Evolutionary conservation across 2,888 invertebrate genomes (phyloP), one percentile per base, ranked within the genome.

Genomic region (Encarsia formosa): DNA sequence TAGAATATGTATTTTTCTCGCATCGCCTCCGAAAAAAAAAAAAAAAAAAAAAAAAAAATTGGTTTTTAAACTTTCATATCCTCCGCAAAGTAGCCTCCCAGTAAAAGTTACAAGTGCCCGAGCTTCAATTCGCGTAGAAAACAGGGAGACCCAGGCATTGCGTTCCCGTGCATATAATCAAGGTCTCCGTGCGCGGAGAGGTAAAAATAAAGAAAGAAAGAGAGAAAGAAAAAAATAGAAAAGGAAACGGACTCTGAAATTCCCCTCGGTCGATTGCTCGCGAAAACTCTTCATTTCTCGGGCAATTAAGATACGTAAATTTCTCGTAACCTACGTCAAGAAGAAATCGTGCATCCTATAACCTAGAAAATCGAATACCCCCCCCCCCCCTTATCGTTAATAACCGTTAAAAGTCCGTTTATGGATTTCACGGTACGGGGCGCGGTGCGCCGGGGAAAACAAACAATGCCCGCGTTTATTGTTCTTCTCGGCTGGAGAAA

Each of bases 291-390:
- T 50, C 26, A 47, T 51, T 43, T 43, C 34, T 50, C 46, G 37
- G 42, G 34, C 37, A 24, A 46, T 46, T 45, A 19, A 46, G 47
- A 45, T 35, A 48, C 9, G 49, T 26, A 34, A 53, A 52, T 49
- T 41, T 44, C 45, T 54, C 44, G 50, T 49, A 13, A 18, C 23
- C 16, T 34, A 8, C 19, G 11, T 19, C 5, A 18, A 38, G 38
- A 38, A 32, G 54, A 51, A 54, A 54, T 54, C 50, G 43, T 48
- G 54, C 50, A 51, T 51, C 51, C 50, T 40, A 44, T 54, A 48
- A 49, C 52, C 49, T 52, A 55, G 55, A 55, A 54, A 54, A 44
- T 41, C 13, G 11, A 37, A 2, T 15, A 35, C 8, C 18, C 23
- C 40, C 46, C 49, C 46, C 42, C 46, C 37, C 45, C 37, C 44